Percentiles rank a stretch among this genome's conserved stretches.
These are phyloP conservation scores for Macropus fuliginosus DNA, from an alignment of 2,797 vertebrate species.

Conservation along the genomic window DNA sequence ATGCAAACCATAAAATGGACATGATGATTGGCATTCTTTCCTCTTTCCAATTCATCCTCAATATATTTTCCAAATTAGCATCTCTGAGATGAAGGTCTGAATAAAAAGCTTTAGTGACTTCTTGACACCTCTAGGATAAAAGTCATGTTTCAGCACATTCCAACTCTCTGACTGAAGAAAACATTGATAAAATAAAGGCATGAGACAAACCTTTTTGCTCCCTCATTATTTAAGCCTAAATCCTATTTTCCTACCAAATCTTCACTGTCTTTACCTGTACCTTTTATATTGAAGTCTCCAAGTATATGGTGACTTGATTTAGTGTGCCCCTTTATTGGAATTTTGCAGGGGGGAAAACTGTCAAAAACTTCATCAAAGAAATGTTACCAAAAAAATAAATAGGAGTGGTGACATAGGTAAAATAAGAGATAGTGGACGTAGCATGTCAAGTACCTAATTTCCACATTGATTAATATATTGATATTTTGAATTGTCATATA, in stretches of 20 bases:
- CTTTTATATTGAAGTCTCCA: not conserved
- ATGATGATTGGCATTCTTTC: not conserved
- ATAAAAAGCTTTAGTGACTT: not conserved
- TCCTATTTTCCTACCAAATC: not conserved
- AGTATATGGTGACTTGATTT: not conserved
- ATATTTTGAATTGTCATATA: conserved; percentile 8
- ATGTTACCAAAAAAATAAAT: not conserved
- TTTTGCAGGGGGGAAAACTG: not conserved
- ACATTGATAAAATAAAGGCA: not conserved
- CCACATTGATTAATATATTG: conserved; percentile 1
- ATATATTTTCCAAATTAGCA: not conserved
- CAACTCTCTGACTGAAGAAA: not conserved
- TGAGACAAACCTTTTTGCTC: not conserved
- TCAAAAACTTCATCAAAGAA: not conserved
- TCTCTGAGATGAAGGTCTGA: not conserved
- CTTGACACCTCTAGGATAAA: not conserved
- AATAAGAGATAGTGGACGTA: not conserved
- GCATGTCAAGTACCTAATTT: conserved; percentile 5
- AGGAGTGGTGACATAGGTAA: not conserved
- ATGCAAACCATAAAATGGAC: not conserved
- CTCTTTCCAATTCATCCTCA: not conserved
- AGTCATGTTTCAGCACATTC: not conserved
- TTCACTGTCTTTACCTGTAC: not conserved
- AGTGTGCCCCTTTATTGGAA: not conserved
- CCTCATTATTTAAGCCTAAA: not conserved